Percentiles rank a stretch among this genome's conserved stretches.
These are phyloP conservation scores for Enteromius argenteus DNA, from an alignment of 2,797 vertebrate genomes.

Conservation along the genomic window DNA sequence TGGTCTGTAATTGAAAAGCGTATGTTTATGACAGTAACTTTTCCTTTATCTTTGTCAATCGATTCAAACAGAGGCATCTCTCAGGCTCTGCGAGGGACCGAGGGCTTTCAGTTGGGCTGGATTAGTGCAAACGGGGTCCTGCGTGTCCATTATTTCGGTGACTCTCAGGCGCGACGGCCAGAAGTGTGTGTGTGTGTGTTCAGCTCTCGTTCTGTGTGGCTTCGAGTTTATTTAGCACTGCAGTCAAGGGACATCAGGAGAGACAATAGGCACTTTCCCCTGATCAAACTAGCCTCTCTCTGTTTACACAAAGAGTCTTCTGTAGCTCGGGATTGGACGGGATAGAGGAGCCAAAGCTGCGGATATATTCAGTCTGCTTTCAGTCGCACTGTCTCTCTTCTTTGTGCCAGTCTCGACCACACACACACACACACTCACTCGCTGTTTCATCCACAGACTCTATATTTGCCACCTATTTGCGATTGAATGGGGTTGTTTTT, in stretches of 20 bases:
- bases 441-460: not conserved
- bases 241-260: conserved; percentile 54
- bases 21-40: not conserved
- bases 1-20: not conserved
- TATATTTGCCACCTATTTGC: not conserved
- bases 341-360: conserved; percentile 17
- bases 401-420: not conserved
- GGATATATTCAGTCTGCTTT: not conserved
- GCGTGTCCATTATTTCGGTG: not conserved
- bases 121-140: conserved; percentile 44
- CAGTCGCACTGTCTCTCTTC: conserved; percentile 4
- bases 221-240: conserved; percentile 57
- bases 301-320: conserved; percentile 51
- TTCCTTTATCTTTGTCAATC: not conserved
- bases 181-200: conserved; percentile 55
- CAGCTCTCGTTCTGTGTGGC: conserved; percentile 48
- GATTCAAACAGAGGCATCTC: not conserved
- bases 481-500: not conserved
- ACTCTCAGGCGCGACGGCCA: conserved; percentile 22
- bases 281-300: conserved; percentile 59
- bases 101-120: conserved; percentile 24
- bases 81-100: not conserved
- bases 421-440: not conserved
- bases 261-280: conserved; percentile 61
- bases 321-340: conserved; percentile 25